These are phyloP conservation scores for Ephialtes manifestator DNA, from an alignment of 2,888 invertebrate species.

Conservation along the genomic window DNA sequence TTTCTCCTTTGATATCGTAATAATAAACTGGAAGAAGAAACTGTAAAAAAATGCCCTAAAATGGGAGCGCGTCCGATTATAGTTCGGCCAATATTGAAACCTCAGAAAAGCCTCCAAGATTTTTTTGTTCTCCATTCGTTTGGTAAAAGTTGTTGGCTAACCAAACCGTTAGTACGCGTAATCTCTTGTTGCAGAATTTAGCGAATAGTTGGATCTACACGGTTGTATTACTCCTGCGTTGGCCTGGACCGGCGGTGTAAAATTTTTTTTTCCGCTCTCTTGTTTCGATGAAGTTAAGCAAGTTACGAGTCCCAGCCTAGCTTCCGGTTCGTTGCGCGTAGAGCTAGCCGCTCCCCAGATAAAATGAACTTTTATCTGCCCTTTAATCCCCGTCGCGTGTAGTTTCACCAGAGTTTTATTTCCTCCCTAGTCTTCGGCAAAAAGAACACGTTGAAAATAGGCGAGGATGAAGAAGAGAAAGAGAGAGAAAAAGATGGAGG, in stretches of 20 bases:
- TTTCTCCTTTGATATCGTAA: no score
- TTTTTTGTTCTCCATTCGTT: not conserved
- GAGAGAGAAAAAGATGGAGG: slow-evolving; percentile 3
- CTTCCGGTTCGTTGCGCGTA: slow-evolving; percentile 25
- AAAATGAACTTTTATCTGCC: slow-evolving; percentile 56
- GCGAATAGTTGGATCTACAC: slow-evolving; percentile 30
- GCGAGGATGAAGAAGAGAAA: slow-evolving; percentile 18
- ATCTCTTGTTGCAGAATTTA: slow-evolving; percentile 38
- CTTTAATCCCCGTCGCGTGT: slow-evolving; percentile 51
- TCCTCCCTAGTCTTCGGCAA: slow-evolving; percentile 38
- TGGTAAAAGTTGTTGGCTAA: not conserved
- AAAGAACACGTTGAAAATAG: slow-evolving; percentile 48
- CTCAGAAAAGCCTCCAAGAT: not conserved
- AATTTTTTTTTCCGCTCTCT: slow-evolving; percentile 26
- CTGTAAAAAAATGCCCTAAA: no score
- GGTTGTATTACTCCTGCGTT: slow-evolving; percentile 13
- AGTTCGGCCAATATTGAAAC: not conserved
- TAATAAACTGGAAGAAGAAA: no score
- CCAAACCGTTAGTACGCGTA: slow-evolving; percentile 2
- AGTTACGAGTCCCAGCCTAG: slow-evolving; percentile 45
- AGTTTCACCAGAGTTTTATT: slow-evolving; percentile 51
- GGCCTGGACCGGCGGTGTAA: slow-evolving; percentile 13
- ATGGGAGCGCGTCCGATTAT: no score
- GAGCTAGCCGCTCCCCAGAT: slow-evolving; percentile 30
- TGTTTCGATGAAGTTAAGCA: slow-evolving; percentile 51